phyloP scores from a whole-genome alignment of 2,888 invertebrate genomes.

The Diarsia rubi region DNA sequence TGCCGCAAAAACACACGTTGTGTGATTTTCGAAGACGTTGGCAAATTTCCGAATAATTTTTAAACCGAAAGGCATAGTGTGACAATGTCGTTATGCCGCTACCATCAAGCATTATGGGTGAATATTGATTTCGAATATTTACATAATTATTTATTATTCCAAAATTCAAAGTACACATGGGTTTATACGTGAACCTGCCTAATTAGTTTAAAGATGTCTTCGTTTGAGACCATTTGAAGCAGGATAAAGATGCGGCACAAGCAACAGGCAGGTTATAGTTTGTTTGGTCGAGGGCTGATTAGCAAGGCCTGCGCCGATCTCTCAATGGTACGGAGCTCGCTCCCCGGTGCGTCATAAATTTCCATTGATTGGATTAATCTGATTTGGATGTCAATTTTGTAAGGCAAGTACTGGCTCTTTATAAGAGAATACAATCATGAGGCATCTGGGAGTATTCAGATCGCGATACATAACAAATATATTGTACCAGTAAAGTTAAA shows the following conservation, averaged over 20 bases:
- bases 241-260: conserved; percentile 71
- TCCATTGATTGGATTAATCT: conserved; percentile 91
- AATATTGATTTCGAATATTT: conserved; percentile 16
- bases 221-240: conserved; percentile 55
- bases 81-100: conserved; percentile 37
- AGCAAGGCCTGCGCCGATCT: conserved; percentile 82
- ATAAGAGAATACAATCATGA: conserved; percentile 86
- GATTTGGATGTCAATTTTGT: conserved; percentile 91
- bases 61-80: conserved; percentile 55
- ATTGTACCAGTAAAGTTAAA: conserved; percentile 77
- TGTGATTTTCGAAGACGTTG: conserved; percentile 87
- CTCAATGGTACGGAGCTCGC: conserved; percentile 85
- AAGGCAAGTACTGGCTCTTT: conserved; percentile 86
- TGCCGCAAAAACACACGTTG: conserved; percentile 88
- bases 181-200: conserved; percentile 39
- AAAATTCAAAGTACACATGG: conserved; percentile 26
- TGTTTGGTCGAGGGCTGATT: conserved; percentile 84
- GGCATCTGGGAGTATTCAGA: conserved; percentile 78
- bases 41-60: conserved; percentile 88
- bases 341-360: conserved; percentile 90
- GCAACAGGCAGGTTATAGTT: conserved; percentile 74
- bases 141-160: conserved; percentile 31
- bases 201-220: conserved; percentile 53
- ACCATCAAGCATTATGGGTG: conserved; percentile 12
- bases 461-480: conserved; percentile 84